Percentiles rank a stretch among this genome's conserved stretches.
phyloP scores from a whole-genome alignment of 37 sponge, comb jelly and placozoan genomes.

The Amphimedon queenslandica region DNA sequence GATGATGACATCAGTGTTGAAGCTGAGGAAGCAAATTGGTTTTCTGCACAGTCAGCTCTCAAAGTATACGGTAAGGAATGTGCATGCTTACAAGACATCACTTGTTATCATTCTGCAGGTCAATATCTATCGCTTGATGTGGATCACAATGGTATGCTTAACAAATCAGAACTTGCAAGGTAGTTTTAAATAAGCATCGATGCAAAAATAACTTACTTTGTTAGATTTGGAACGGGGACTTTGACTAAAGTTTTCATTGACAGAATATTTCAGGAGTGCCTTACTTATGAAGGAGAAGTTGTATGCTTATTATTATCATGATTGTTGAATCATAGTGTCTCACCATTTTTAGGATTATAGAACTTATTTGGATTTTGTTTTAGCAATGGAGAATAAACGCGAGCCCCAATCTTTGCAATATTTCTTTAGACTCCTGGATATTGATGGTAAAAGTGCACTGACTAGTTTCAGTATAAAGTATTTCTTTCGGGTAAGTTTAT shows the following conservation, averaged over 20 bases:
- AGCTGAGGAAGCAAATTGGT: slow-evolving; percentile 89
- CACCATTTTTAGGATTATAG: slow-evolving; percentile 82
- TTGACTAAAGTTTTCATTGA: slow-evolving; percentile 85
- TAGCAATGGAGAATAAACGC: slow-evolving; percentile 93
- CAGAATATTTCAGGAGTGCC: slow-evolving; percentile 95
- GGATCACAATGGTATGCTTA: slow-evolving; percentile 99
- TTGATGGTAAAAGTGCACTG: slow-evolving; percentile 71
- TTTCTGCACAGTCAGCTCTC: slow-evolving; percentile 93
- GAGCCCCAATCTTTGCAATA: slow-evolving; percentile 95
- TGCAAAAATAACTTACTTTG: not conserved
- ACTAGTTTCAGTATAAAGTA: slow-evolving; percentile 85
- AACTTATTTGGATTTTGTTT: slow-evolving; percentile 95
- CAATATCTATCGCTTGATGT: slow-evolving; percentile 92
- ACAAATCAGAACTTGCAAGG: slow-evolving; percentile 69
- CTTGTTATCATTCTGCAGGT: slow-evolving; percentile 29
- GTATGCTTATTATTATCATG: slow-evolving; percentile 24
- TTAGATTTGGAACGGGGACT: slow-evolving; percentile 84
- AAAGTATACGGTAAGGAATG: slow-evolving; percentile 76
- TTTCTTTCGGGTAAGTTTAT: slow-evolving; percentile 86
- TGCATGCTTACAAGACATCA: not conserved
- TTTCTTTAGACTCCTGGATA: slow-evolving; percentile 89
- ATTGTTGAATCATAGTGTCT: not conserved
- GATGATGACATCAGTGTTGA: slow-evolving; percentile 91
- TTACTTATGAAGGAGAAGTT: slow-evolving; percentile 99
- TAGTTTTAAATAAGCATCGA: not conserved